Evolutionary conservation across 2,888 invertebrate species (phyloP).

Genomic region (Alentia gelatinosa): DNA sequence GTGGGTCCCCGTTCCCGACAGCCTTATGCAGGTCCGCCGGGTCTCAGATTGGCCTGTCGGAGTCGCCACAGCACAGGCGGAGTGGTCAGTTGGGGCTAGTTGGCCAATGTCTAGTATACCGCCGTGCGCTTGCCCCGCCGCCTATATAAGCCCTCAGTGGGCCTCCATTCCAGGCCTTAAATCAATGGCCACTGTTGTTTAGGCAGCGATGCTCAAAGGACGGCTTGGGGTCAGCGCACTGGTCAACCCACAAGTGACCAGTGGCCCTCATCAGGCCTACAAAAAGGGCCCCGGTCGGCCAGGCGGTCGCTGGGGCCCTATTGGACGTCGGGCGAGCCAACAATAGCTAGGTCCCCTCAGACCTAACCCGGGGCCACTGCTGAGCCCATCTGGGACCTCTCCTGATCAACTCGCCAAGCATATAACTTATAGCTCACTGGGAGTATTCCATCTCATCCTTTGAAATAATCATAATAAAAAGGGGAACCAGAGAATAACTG

Average conservation of each 20-base stretch:
- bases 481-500: too few species aligned
- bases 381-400: not conserved
- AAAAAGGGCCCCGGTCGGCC: too few species aligned
- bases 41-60: slow-evolving; percentile 23
- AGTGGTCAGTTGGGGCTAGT: slow-evolving; percentile 45
- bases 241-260: slow-evolving; percentile 42
- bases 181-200: slow-evolving; percentile 35
- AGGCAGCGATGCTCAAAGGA: not conserved
- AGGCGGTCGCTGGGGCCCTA: not conserved
- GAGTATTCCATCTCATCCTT: not conserved
- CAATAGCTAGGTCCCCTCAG: slow-evolving; percentile 2
- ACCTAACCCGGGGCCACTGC: not conserved
- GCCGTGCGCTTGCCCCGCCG: not conserved
- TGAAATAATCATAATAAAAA: too few species aligned
- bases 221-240: slow-evolving; percentile 20
- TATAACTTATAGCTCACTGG: not conserved
- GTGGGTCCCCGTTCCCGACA: not conserved
- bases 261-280: not conserved
- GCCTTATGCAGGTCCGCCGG: not conserved
- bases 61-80: not conserved
- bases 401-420: not conserved
- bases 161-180: slow-evolving; percentile 19
- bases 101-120: slow-evolving; percentile 9
- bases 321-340: not conserved
- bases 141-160: not conserved